These are phyloP conservation scores for Chroicocephalus ridibundus DNA, from an alignment of 2,113 vertebrate genomes.

Conservation along the genomic window DNA sequence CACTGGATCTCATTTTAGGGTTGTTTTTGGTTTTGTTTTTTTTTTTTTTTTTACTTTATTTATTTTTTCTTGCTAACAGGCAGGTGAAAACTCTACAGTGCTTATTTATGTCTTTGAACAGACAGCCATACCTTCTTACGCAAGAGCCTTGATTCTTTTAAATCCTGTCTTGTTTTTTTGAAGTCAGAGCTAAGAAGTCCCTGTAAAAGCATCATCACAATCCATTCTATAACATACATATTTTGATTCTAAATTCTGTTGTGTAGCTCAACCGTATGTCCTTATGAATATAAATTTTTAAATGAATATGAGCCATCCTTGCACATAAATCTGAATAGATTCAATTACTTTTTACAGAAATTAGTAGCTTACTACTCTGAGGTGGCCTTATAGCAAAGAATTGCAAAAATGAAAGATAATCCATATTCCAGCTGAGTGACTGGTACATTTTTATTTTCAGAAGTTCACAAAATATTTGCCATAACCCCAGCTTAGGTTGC, in stretches of 20 bases:
- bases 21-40: no score
- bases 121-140: neutral
- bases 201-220: neutral
- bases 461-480: neutral
- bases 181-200: neutral
- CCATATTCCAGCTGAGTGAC: neutral
- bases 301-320: neutral
- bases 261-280: neutral
- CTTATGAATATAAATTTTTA: neutral
- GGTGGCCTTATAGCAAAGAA: neutral
- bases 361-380: neutral
- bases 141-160: neutral
- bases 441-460: neutral
- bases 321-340: neutral
- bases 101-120: neutral
- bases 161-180: neutral
- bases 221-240: neutral
- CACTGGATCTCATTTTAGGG: constrained; percentile 43
- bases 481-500: neutral
- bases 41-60: neutral
- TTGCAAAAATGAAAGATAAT: neutral
- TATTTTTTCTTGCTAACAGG: neutral
- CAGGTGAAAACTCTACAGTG: neutral
- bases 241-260: neutral
- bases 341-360: neutral